Base-by-base conservation (phyloP, 2,113 vertebrate genomes). In the Gopherus evgoodei region DNA sequence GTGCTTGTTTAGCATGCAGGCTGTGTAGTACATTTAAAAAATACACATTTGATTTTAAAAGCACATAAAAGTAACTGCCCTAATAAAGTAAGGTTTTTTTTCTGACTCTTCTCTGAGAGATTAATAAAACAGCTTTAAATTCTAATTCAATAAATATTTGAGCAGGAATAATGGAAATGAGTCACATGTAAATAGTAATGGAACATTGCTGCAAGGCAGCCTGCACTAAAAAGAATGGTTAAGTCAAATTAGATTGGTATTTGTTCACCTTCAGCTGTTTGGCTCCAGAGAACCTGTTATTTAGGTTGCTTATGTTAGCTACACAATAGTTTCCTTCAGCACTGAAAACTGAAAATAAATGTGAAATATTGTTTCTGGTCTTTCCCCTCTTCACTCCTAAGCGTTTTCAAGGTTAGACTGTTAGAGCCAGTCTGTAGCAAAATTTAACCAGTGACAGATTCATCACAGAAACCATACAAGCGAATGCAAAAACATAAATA, bases 1-100 rank as follows among this genome's bases (percentile, higher is more conserved):
- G 2, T n/a, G 50, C 31, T n/a, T 35, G 27, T 78, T 72, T 44
- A 47, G 42, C 44, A 47, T 9, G 11, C 14, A 59, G 42, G 62
- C 81, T 5, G n/a, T 8, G 3, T 52, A 86, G 92, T 81, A 52
- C 24, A 35, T 31, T 81, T 7, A 29, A 86, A 91, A 86, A 90
- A 78, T 7, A 78, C 1, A 84, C 35, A n/a, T 75, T 42, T n/a
- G 6, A 14, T 69, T 86, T 84, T 82, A 90, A 53, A 94, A 88
- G 9, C 21, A 57, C 19, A 44, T 52, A 65, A 82, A 0, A 82
- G 11, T 29, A 88, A n/a, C 54, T 88, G 79, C 0, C 0, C 59
- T 76, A 44, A 35, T 31, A 86, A 29, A 44, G 29, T n/a, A 89
- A 13, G 42, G 0, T 0, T 47, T 7, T 88, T 93, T 91, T 93